These are phyloP conservation scores for Poecilia velifera DNA, from an alignment of 2,797 vertebrate species.

Conservation along the genomic window DNA sequence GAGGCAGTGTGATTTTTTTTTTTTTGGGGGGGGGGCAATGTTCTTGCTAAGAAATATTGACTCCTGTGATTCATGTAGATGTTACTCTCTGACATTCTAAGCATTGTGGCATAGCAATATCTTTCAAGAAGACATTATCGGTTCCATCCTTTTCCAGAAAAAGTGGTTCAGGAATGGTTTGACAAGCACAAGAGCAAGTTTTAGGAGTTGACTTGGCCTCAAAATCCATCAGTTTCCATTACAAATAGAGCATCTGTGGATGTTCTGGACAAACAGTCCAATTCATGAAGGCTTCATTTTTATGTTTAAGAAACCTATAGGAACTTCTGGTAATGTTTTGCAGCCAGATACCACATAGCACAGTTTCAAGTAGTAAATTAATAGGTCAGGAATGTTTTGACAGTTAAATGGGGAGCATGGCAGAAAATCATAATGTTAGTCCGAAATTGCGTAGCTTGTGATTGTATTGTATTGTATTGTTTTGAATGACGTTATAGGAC, in stretches of 20 bases:
- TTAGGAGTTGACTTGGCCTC: neutral
- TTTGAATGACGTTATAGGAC: neutral
- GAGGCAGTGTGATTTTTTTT: neutral
- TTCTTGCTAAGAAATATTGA: neutral
- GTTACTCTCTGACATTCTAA: neutral
- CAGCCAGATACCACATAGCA: neutral
- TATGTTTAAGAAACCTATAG: neutral
- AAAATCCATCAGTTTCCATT: neutral
- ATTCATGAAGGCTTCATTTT: neutral
- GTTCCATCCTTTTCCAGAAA: neutral
- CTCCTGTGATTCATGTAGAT: neutral
- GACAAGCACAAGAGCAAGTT: neutral
- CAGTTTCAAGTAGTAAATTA: neutral
- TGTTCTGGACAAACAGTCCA: neutral
- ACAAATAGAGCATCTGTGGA: neutral
- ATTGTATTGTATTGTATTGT: neutral
- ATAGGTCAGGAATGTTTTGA: neutral
- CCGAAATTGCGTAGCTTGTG: neutral
- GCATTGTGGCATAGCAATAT: neutral
- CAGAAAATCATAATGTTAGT: neutral
- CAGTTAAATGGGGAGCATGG: neutral
- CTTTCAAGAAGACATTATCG: neutral
- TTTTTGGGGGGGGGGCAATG: neutral
- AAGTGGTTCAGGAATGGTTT: neutral
- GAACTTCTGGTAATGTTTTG: neutral